Evolutionary conservation across 2,797 vertebrate species (phyloP), one percentile per base, ranked within the genome.

Genomic region (Tragelaphus oryx): DNA sequence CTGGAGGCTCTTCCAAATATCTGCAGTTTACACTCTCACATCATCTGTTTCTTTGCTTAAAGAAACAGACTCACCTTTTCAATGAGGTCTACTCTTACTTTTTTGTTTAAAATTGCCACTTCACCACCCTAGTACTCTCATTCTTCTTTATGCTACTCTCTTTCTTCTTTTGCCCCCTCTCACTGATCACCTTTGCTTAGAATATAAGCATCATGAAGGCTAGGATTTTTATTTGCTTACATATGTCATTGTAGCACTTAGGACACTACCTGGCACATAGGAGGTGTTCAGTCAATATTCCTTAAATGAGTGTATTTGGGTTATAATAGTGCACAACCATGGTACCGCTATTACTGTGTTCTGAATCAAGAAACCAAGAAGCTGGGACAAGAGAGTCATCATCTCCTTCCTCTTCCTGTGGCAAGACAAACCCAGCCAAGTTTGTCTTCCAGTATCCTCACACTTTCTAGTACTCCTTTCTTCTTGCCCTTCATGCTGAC

Each of bases 261-360:
- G 60, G 83, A 87, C 8, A 87, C 26, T 62, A 55, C 30, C 74
- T 86, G 48, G 26, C 22, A 91, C n/a, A 50, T 59, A 81, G 57
- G 28, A 75, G n/a, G 16, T 71, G 9, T 7, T 81, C 57, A 68
- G 54, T 76, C 62, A 86, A 11, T 46, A 82, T 55, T 86, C 76
- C 80, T 94, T 95, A 97, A 85, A 95, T 91, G 30, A 95, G 85
- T 91, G 37, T 90, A 74, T 78, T 26, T 78, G 18, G 44, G 33
- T 46, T 80, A 76, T 65, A 97, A 81, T 7, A 93, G 20, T 17
- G 24, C 57, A 41, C 71, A 82, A 55, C 5, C 10, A 84, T 44
- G 60, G n/a, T 50, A 71, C 22, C 41, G 46, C 52, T 93, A 94
- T 60, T 46, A 76, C 5, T 62, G 3, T 94, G 20, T 96, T 78